Evolutionary conservation across 2,797 vertebrate species (phyloP).

Genomic region (Acipenser transmontanus): DNA sequence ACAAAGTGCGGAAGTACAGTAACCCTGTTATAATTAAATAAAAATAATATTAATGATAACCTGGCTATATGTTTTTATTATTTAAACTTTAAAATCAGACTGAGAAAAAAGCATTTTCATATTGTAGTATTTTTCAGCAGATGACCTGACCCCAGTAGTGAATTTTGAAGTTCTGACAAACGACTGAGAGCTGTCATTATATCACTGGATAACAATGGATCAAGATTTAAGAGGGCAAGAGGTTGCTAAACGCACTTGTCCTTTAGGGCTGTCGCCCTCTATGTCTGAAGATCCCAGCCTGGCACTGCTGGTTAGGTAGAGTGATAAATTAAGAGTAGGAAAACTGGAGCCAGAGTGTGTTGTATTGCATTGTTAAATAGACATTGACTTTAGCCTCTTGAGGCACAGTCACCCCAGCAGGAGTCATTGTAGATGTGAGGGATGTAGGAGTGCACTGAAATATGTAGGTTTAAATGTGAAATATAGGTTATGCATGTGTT

Average conservation of each 20-base stretch:
- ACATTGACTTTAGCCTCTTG: slow-evolving; percentile 9
- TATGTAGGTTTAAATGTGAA: no score
- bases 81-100: no score
- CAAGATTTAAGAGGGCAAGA: neutral
- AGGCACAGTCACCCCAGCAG: slow-evolving; percentile 16
- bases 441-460: slow-evolving; percentile 22
- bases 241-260: slow-evolving; percentile 43
- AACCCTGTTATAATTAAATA: no score
- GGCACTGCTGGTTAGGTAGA: slow-evolving; percentile 34
- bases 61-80: no score
- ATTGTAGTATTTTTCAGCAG: neutral
- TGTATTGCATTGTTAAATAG: neutral
- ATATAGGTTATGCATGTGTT: no score
- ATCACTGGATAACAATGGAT: slow-evolving; percentile 10
- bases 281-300: slow-evolving; percentile 46
- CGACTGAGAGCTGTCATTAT: neutral
- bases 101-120: no score
- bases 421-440: slow-evolving; percentile 20
- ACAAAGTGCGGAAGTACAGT: no score
- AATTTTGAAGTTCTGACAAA: neutral
- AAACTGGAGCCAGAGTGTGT: slow-evolving; percentile 12
- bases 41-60: no score
- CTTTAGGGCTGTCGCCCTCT: slow-evolving; percentile 49
- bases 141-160: neutral
- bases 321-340: slow-evolving; percentile 26